Evolutionary conservation across 2,888 invertebrate species (phyloP), one percentile per base, ranked within the genome.

Genomic region (Erebia ligea): DNA sequence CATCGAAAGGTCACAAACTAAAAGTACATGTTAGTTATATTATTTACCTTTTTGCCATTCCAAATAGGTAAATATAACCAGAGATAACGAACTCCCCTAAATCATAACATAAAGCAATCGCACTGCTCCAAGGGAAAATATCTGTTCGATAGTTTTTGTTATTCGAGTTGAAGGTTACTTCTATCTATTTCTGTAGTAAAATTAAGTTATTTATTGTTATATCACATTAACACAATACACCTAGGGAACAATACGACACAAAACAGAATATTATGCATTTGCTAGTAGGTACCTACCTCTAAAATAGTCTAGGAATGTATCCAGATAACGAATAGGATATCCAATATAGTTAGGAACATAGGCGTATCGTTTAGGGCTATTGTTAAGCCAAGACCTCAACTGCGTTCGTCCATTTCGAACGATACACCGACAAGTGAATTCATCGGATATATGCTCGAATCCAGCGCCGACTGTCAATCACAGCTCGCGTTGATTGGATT

Each of bases 401-500:
- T 76, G 71, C 69, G 73, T 74, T 75, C 75, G 77, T 73, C 76
- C 76, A 75, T 76, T 76, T 73, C 73, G 72, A 69, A 64, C 72
- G 70, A 71, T 73, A 75, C 75, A 77, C 72, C 76, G 76, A 76
- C 78, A 76, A 77, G 78, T 80, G 80, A 79, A 80, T 78, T 79
- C 74, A 72, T 76, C 77, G 79, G 79, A 80, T 79, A 76, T 79
- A 78, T 77, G 80, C 79, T 78, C 77, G 79, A 78, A 75, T 78
- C 75, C 73, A 74, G 73, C 79, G 82, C 83, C 83, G 83, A 80
- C 85, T 86, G 90, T 89, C 89, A 88, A 87, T 90, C 90, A 88
- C 84, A 76, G 80, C 78, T 52, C 48, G 77, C 84, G 83, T 83
- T 89, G 89, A 90, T 91, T 90, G 89, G 88, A 88, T 90, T 90